Base-by-base conservation (phyloP, 1,140 invertebrate genomes). In the Polyergus mexicanus region DNA sequence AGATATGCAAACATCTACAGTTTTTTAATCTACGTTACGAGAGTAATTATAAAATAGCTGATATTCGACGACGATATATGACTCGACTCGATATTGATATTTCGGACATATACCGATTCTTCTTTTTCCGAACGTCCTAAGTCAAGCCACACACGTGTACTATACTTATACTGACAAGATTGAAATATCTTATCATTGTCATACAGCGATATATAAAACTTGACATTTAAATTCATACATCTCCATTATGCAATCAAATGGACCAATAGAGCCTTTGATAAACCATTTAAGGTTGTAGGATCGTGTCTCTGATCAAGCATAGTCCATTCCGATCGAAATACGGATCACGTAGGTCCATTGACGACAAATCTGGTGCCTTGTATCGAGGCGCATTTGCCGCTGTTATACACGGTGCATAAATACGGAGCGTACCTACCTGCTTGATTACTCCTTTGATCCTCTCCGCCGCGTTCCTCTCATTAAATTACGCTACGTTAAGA, bases 361-460 rank as follows among this genome's bases (percentile, higher is more conserved):
- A 58, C 35, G n/a, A 32, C 11, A n/a, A 54, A 72, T n/a, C n/a
- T 58, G 65, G 19, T 13, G 32, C 35, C 54, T 84, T 47, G 22
- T 69, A 76, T 51, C 25, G n/a, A 51, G 7, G 54, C n/a, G 47
- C 69, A 60, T 58, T 85, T 28, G 60, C 35, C 47, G 54, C 44
- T 19, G 16, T 13, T 58, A n/a, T 74, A 71, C 28, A 35, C n/a
- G 22, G 19, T 35, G 38, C 35, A 68, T 72, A 83, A 83, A 62
- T 83, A 74, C 68, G 25, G 28, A 60, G 63, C 22, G 44, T 38
- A 60, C 32, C 32, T 38, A 60, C 32, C 32, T 68, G 54, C 38
- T 74, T 74, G 78, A 83, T 83, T 60, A 74, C 38, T 38, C 78
- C 54, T 72, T 60, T 83, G 68, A 83, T 83, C 78, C 78, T 74